phyloP scores from a whole-genome alignment of 64 coral and sea anemone genomes.

The Catalaphyllia jardinei region DNA sequence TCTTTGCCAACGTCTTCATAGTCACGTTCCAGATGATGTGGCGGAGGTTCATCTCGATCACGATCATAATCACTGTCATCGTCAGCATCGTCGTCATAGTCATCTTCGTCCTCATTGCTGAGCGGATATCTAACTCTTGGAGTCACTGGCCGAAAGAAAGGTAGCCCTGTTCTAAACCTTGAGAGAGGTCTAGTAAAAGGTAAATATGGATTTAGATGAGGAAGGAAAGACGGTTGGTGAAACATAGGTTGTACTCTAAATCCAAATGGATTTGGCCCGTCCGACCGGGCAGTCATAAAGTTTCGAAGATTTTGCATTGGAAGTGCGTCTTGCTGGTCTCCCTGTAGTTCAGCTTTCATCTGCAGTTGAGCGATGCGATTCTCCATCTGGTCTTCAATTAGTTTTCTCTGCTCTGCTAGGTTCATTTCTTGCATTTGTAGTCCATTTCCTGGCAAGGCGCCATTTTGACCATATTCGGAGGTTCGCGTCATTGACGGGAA shows the following conservation, averaged over 20 bases:
- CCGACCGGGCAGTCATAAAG: background rate
- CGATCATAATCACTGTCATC: background rate
- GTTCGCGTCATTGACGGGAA: background rate
- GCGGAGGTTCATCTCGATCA: background rate
- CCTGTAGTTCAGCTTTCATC: background rate
- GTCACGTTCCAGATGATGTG: background rate
- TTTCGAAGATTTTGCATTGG: constrained; percentile 1
- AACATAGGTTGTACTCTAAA: background rate
- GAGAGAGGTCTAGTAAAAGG: background rate
- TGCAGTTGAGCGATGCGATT: constrained; percentile 21
- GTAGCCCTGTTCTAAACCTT: background rate
- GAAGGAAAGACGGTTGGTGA: background rate
- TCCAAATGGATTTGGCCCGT: background rate
- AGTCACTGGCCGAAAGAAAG: background rate
- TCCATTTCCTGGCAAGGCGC: background rate
- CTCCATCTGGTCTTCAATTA: constrained; percentile 24
- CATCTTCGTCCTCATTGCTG: background rate
- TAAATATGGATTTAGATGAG: constrained; percentile 10
- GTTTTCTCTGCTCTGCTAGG: background rate
- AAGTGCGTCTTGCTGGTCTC: background rate
- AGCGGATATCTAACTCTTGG: background rate
- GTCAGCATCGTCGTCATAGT: background rate
- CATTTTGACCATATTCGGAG: background rate
- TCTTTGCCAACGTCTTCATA: background rate
- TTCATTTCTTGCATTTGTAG: constrained; percentile 2